Evolutionary conservation across 2,888 invertebrate genomes (phyloP).

Genomic region (Acrobasis suavella): DNA sequence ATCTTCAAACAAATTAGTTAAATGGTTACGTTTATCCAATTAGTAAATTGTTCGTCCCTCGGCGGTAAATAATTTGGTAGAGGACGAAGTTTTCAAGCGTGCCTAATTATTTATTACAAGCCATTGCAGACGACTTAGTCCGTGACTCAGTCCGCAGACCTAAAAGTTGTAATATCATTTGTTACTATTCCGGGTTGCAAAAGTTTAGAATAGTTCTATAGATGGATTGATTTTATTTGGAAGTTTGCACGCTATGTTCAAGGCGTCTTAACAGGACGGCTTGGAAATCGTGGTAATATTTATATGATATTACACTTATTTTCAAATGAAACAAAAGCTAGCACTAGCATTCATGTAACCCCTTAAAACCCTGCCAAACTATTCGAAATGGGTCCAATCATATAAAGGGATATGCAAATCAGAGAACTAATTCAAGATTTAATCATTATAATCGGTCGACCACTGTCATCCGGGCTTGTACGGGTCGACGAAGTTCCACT

Average conservation of each 20-base stretch:
- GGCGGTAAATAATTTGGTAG: slow-evolving; percentile 8
- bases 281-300: no score
- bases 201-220: no score
- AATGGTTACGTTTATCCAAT: slow-evolving; percentile 44
- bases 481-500: neutral
- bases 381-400: slow-evolving; percentile 31
- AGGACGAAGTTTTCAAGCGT: neutral
- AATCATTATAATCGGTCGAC: slow-evolving; percentile 47
- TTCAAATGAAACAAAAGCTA: no score
- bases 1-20: slow-evolving; percentile 41
- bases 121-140: no score
- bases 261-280: no score
- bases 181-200: no score
- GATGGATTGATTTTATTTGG: no score
- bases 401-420: slow-evolving; percentile 29
- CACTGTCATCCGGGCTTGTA: slow-evolving; percentile 26
- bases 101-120: neutral
- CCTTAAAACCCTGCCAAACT: slow-evolving; percentile 7
- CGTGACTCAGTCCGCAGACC: no score
- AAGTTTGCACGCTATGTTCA: no score
- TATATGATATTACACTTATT: no score
- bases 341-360: no score
- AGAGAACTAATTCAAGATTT: slow-evolving; percentile 48
- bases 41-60: slow-evolving; percentile 35
- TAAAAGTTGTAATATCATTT: no score